Conservation (phyloP, 2,888 invertebrate genomes). For the Amphipyra berbera region DNA sequence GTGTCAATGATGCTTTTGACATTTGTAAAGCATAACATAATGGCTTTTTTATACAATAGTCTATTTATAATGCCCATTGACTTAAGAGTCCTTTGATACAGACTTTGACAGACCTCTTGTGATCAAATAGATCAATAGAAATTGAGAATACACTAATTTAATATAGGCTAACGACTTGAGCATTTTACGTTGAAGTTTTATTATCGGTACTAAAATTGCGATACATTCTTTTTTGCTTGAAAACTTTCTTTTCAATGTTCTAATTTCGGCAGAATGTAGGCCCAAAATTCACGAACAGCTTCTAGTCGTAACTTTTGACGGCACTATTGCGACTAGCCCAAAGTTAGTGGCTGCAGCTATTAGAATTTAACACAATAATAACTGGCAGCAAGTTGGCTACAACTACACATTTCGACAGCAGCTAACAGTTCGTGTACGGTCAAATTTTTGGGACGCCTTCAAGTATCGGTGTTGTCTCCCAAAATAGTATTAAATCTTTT, state of each 20-base stretch:
- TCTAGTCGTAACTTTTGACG: conserved; percentile 28
- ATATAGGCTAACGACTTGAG: too few species aligned
- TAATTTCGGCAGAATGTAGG: conserved; percentile 9
- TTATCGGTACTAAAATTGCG: too few species aligned
- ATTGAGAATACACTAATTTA: too few species aligned
- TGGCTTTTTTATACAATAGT: neutral
- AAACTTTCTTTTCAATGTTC: neutral
- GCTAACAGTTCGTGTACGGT: conserved; percentile 1
- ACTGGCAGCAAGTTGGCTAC: conserved; percentile 15
- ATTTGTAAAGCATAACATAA: conserved; percentile 22
- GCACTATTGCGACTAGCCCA: conserved; percentile 5
- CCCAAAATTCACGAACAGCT: conserved; percentile 8
- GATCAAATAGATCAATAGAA: too few species aligned
- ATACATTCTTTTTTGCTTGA: neutral
- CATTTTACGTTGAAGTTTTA: too few species aligned
- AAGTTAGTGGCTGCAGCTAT: conserved; percentile 32
- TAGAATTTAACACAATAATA: conserved; percentile 45
- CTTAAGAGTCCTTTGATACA: neutral
- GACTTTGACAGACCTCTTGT: neutral
- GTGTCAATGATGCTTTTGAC: conserved; percentile 23
- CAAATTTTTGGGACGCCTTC: neutral
- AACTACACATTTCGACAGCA: conserved; percentile 14
- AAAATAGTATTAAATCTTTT: too few species aligned
- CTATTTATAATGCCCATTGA: neutral
- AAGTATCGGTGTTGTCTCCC: neutral